phyloP scores from a whole-genome alignment of 2,797 vertebrate genomes.

The Diceros bicornis region DNA sequence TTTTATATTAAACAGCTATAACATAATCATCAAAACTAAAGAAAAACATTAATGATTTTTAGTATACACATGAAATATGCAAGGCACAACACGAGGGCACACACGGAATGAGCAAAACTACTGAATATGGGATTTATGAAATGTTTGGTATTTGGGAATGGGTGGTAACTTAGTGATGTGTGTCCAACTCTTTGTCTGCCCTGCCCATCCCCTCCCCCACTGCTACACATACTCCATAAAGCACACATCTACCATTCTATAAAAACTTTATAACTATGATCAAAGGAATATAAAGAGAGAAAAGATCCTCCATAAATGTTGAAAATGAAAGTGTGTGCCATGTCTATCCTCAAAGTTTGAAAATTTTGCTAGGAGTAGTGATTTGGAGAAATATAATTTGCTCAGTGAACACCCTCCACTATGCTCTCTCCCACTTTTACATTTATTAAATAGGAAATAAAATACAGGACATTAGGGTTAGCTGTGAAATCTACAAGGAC shows the following conservation, averaged over 20 bases:
- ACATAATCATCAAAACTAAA: background rate
- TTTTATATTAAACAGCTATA: background rate
- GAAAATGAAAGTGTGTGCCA: background rate
- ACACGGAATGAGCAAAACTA: background rate
- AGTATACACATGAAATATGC: background rate
- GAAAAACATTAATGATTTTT: background rate
- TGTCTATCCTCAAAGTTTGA: background rate
- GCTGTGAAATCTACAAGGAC: background rate
- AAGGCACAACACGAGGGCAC: background rate
- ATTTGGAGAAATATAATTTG: background rate
- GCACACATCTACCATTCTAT: background rate
- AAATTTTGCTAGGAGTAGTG: background rate
- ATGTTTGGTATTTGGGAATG: background rate
- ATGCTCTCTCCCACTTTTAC: background rate
- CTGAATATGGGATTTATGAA: background rate
- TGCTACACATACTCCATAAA: background rate
- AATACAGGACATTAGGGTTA: background rate
- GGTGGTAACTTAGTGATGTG: background rate
- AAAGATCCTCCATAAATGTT: background rate
- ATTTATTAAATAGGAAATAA: background rate
- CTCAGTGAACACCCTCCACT: background rate
- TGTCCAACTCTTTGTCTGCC: no score
- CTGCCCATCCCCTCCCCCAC: fast-evolving
- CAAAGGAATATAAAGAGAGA: background rate
- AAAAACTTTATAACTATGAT: background rate